These are phyloP conservation scores for Odontothrips loti DNA, from an alignment of 2,888 invertebrate species.

Conservation along the genomic window DNA sequence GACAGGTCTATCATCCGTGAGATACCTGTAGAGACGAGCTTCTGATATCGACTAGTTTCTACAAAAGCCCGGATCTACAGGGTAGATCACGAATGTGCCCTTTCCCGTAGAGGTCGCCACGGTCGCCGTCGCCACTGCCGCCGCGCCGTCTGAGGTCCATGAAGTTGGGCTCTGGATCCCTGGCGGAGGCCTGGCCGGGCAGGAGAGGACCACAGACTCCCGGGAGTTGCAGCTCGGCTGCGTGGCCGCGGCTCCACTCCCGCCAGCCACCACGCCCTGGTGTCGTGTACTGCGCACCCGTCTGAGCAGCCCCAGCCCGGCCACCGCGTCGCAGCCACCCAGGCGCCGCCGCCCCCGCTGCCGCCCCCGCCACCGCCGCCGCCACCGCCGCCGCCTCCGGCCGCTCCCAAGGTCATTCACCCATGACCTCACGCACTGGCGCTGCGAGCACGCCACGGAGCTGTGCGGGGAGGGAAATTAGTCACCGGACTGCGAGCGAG, in stretches of 20 bases:
- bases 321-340: constrained; percentile 35
- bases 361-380: constrained; percentile 34
- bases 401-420: constrained; percentile 12
- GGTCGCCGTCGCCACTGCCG: constrained; percentile 28
- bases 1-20: constrained; percentile 79
- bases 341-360: constrained; percentile 29
- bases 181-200: too few species aligned
- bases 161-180: too few species aligned
- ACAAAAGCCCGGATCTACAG: constrained; percentile 99
- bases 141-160: not conserved
- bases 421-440: constrained; percentile 8
- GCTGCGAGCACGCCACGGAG: not conserved
- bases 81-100: constrained; percentile 97
- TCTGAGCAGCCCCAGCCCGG: constrained; percentile 31
- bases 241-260: constrained; percentile 35
- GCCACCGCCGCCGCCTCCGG: constrained; percentile 34
- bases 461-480: not conserved
- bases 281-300: constrained; percentile 22
- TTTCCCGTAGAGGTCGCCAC: constrained; percentile 25
- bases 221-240: constrained; percentile 29
- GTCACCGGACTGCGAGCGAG: too few species aligned
- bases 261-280: constrained; percentile 33
- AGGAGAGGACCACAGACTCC: constrained; percentile 33
- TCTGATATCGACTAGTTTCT: constrained; percentile 75
- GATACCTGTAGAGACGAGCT: constrained; percentile 99